phyloP scores from a whole-genome alignment of 2,888 invertebrate species.

The Brachylomia viminalis region DNA sequence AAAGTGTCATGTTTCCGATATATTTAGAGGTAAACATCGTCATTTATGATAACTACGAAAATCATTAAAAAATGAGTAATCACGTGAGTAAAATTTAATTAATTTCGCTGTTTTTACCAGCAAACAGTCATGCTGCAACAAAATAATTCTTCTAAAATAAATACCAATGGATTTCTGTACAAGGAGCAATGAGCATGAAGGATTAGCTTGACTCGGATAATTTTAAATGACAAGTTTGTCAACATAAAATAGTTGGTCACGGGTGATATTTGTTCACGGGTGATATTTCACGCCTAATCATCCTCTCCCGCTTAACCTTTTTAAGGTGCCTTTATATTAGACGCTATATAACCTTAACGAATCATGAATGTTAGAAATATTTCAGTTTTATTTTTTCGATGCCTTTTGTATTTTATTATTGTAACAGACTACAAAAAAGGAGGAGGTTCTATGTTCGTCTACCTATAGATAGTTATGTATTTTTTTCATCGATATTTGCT shows the following conservation, averaged over 20 bases:
- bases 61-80: no score
- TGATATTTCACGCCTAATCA: conserved; percentile 29
- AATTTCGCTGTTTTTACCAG: not conserved
- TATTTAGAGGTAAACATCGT: no score
- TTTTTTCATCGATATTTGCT: not conserved
- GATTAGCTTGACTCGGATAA: not conserved
- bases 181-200: conserved; percentile 8
- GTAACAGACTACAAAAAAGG: not conserved
- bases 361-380: conserved; percentile 6
- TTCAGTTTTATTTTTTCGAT: not conserved
- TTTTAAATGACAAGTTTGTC: not conserved
- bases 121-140: not conserved
- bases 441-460: not conserved
- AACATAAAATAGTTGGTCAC: conserved; percentile 18
- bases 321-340: conserved; percentile 6
- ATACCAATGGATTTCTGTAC: conserved; percentile 1
- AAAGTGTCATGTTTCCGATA: no score
- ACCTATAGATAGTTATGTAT: not conserved
- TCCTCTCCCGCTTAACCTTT: conserved; percentile 1
- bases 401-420: not conserved
- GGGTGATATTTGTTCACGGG: conserved; percentile 2
- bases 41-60: no score
- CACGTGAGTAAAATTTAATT: not conserved
- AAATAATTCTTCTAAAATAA: not conserved
- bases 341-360: not conserved